Evolutionary conservation across 2,888 invertebrate genomes (phyloP), one percentile per base, ranked within the genome.

Genomic region (Sphaeridia pumilis): DNA sequence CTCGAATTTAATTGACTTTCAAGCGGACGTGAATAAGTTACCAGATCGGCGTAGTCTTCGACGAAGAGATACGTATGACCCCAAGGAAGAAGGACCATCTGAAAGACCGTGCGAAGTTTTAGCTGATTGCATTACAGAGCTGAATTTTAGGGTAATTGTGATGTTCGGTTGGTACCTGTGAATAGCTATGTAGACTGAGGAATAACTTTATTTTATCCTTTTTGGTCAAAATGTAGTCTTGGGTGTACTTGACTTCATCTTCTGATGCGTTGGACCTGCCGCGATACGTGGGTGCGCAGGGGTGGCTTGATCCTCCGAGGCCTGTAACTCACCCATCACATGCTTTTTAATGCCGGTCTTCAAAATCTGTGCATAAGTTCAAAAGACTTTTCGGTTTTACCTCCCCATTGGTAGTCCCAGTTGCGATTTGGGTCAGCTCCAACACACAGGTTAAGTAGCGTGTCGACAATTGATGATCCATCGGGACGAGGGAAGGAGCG

Each of bases 401-500:
- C 79, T 28, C 79, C 78, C 83, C 83, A 87, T 58, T 83, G 79
- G 67, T 78, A 81, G 55, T 80, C 79, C 78, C 84, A 87, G 69
- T 87, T 87, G 61, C 84, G 75, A 68, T 86, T 85, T 1, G 81
- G 75, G 51, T 54, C 59, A 2, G 60, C 59, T 25, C 64, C 64
- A 20, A 52, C 55, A 38, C 62, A 62, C 35, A 58, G 56, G 7
- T 61, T 62, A 7, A 64, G 53, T 7, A 62, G 38, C n/a, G 58
- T 59, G 36, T 60, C 61, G 25, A 64, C 38, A 28, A 57, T 57
- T 7, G 51, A 45, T 17, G n/a, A 45, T 12, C 58, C 57, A n/a
- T 46, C 38, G 5, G 38, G 38, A 35, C 59, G 55, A 21, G 59
- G 50, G 12, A 55, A 58, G 5, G 76, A 75, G 28, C 87, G 75